Base-by-base conservation (phyloP, 2,797 vertebrate species). In the Propithecus deckenii region DNA sequence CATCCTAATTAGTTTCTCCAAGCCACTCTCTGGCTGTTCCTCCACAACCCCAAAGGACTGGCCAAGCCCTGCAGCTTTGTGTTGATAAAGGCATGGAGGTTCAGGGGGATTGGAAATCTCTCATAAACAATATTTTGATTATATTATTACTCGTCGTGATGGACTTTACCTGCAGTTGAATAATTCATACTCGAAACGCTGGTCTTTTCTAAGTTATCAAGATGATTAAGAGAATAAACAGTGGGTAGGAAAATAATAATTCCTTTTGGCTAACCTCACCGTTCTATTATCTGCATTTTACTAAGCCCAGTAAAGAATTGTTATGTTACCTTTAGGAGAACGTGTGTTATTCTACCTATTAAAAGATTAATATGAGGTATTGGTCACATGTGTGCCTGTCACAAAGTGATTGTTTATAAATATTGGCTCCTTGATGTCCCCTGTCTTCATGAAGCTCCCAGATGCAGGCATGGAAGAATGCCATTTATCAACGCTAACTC, bases 121-220 rank as follows among this genome's bases (percentile, higher is more conserved):
- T 35, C 75, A 25, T 30, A 89, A 96, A 95, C 13, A 78, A 23
- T 52, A 85, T 55, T 81, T 91, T 89, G 86, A 88, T 92, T 61
- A n/a, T 20, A 86, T 61, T 89, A 63, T 78, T 83, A 80, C 80
- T 95, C 76, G 67, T 80, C 67, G 50, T n/a, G 1, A 55, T 46
- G 32, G 38, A 86, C 52, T 97, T 80, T 46, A 91, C 65, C 43
- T 78, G 12, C 20, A 93, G 55, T n/a, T 46, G 71, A 94, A 84
- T 87, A 89, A 94, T 72, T 93, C 86, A 87, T 86, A 67, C 28
- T 11, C 1, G 18, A 79, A 87, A 43, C 9, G 61, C 23, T 17
- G 10, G 20, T 78, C 61, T 95, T 91, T 86, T 76, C 69, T 87
- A 95, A 81, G 61, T 75, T 86, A 86, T 79, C 32, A 65, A 80